A percentile compares a stretch with the other conserved stretches of the same genome.
These are phyloP conservation scores for Pithys albifrons DNA, from an alignment of 2,113 vertebrate species.

Conservation along the genomic window DNA sequence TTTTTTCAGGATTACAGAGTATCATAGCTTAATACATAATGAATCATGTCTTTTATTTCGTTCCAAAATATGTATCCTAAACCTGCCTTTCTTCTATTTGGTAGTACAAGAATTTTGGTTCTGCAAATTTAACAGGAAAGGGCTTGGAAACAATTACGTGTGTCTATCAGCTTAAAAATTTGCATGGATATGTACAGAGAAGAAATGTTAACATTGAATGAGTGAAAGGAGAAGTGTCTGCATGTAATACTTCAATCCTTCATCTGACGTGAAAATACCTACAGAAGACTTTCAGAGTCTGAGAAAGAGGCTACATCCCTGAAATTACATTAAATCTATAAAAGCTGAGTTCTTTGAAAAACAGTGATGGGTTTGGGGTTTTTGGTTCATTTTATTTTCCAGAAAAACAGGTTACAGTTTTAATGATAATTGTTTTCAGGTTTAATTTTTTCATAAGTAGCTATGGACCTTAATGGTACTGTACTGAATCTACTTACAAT, in stretches of 20 bases:
- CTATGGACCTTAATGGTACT: not conserved
- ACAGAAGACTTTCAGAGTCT: not conserved
- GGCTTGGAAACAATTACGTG: not conserved
- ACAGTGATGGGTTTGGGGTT: not conserved
- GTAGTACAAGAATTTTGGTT: not conserved
- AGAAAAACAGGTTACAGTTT: not conserved
- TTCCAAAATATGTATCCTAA: not conserved
- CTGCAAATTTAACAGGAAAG: not conserved
- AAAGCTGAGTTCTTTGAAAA: not conserved
- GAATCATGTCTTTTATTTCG: not conserved
- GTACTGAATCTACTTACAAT: not conserved
- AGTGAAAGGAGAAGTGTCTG: not conserved
- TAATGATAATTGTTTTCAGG: not conserved
- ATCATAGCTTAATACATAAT: not conserved
- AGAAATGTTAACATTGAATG: not conserved
- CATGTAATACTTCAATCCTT: not conserved
- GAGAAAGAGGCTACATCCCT: not conserved
- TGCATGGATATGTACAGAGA: not conserved
- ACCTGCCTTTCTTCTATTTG: not conserved
- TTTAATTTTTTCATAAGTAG: not conserved
- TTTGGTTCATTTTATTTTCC: not conserved
- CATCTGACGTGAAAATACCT: not conserved
- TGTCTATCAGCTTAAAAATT: not conserved
- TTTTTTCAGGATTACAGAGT: not conserved
- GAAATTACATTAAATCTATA: not conserved